Evolutionary conservation across 35 echinoderm and acorn worm species (phyloP).

Genomic region (Ptychodera flava): DNA sequence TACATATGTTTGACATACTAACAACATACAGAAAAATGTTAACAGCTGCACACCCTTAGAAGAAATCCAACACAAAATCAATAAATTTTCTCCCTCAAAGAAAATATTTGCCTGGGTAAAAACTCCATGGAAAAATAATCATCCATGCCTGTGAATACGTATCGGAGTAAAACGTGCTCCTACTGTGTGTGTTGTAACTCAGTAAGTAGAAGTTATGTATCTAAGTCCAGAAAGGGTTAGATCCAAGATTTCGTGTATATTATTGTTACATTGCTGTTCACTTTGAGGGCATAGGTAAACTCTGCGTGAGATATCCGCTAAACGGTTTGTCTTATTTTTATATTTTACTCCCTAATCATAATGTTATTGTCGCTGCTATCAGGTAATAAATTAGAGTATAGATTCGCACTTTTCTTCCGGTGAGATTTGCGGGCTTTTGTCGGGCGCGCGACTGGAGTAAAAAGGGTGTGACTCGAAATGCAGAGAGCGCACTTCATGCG

Average conservation of each 20-base stretch:
- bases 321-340: too few species aligned
- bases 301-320: too few species aligned
- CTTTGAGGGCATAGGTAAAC: background rate
- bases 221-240: background rate
- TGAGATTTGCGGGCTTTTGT: too few species aligned
- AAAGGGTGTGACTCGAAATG: too few species aligned
- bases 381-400: too few species aligned
- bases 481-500: too few species aligned
- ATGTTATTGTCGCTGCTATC: too few species aligned
- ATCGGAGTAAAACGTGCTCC: background rate
- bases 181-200: background rate
- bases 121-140: slow-evolving; percentile 1
- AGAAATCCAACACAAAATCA: slow-evolving; percentile 18
- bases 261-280: background rate
- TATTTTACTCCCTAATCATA: too few species aligned
- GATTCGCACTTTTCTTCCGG: too few species aligned
- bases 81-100: slow-evolving; percentile 6
- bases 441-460: too few species aligned
- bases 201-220: background rate
- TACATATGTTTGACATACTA: slow-evolving; percentile 27
- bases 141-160: background rate
- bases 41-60: slow-evolving; percentile 15
- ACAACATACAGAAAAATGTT: slow-evolving; percentile 16
- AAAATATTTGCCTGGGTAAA: background rate
- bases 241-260: background rate